Percentiles rank a stretch among this genome's conserved stretches.
phyloP scores from a whole-genome alignment of 2,797 vertebrate genomes.

The Lagodon rhomboides region DNA sequence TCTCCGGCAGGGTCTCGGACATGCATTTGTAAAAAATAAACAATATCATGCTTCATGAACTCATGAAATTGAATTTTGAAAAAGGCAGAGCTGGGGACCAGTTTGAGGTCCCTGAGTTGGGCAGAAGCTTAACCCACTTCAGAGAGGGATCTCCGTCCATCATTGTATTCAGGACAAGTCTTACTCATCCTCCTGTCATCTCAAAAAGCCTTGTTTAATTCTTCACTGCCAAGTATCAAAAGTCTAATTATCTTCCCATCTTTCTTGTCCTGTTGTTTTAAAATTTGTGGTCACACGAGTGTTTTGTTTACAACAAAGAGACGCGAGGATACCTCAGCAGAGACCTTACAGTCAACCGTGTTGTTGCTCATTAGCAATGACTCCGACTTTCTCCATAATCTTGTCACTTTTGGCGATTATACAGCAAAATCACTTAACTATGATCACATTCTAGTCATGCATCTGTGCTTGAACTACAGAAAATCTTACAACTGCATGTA shows the following conservation, averaged over 20 bases:
- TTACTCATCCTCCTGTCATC: slow-evolving; percentile 24
- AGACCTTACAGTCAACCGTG: slow-evolving; percentile 25
- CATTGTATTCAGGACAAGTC: slow-evolving; percentile 10
- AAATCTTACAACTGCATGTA: slow-evolving; percentile 18
- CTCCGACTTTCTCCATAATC: slow-evolving; percentile 15
- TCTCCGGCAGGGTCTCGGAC: neutral
- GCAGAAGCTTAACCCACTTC: slow-evolving; percentile 12
- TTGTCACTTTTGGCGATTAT: slow-evolving; percentile 46
- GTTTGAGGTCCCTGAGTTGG: slow-evolving; percentile 9
- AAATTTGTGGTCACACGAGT: neutral
- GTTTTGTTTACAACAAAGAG: slow-evolving; percentile 13
- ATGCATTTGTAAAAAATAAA: slow-evolving; percentile 21
- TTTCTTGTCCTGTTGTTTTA: neutral
- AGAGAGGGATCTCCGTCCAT: slow-evolving; percentile 4
- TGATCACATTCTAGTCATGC: slow-evolving; percentile 22
- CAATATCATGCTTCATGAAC: slow-evolving; percentile 22
- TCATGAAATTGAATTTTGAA: slow-evolving; percentile 28
- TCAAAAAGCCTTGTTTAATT: neutral
- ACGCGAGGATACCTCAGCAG: slow-evolving; percentile 16
- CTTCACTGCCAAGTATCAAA: neutral
- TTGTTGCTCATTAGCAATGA: slow-evolving; percentile 32
- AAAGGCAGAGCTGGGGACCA: neutral
- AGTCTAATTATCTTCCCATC: slow-evolving; percentile 5
- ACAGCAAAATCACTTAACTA: slow-evolving; percentile 41
- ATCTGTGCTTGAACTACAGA: neutral